Base-by-base conservation (phyloP, 2,113 vertebrate species). In the Cyprinodon variegatus region DNA sequence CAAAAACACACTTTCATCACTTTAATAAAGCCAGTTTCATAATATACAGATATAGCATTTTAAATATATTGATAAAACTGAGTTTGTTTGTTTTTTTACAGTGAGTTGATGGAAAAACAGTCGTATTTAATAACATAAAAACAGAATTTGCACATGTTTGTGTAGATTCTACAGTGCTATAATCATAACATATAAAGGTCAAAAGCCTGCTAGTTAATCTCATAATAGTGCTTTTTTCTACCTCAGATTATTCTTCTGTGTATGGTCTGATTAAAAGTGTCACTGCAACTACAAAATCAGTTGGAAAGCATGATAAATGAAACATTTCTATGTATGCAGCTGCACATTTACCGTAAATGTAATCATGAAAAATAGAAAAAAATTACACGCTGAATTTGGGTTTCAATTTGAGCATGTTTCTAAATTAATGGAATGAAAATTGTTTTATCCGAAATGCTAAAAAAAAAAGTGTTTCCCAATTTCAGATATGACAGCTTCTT, bases 11-110 rank as follows among this genome's bases (percentile, higher is more conserved):
- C 48, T 43, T 4, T 70, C 85, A 46, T 57, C 3, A 43, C 73
- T 92, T 91, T 86, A 86, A 87, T 91, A 74, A 85, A 84, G 77
- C 76, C 78, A 79, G 82, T 83, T 29, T 83, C 84, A 74, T 79
- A 50, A 85, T 84, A 77, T 83, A 88, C 85, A 90, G 62, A 90
- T 60, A 80, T 83, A 71, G 83, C 48, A 85, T 76, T 82, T 83
- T 83, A 78, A 74, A 86, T 80, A 84, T 68, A 75, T 86, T 87
- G 88, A 90, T 78, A 89, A 81, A 88, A 89, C 76, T 82, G 63
- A 84, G 41, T 37, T 68, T 29, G 29, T 29, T 29, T 29, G 1
- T 29, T 29, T 29, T 29, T 29, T 29, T 9, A 64, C 53, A 48
- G 73, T 38, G 83, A 85, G 57, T 65, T 68, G 74, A 68, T 87